Percentiles rank a stretch among this genome's conserved stretches.
Conservation (phyloP, 2,888 invertebrate species). For the Cerceris rybyensis region DNA sequence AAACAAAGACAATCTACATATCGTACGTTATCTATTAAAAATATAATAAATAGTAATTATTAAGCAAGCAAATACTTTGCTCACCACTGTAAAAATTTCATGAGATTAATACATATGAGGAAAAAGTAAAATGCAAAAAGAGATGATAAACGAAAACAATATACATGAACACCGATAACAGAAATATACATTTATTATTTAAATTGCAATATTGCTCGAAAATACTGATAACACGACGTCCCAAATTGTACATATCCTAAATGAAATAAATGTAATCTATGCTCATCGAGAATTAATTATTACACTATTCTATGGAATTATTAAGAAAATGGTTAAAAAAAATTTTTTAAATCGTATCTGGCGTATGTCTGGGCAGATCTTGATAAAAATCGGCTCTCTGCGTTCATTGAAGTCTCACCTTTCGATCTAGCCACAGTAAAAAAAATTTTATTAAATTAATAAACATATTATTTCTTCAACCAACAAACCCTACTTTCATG, state of each 20-base stretch:
- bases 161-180: neutral
- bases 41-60: constrained; percentile 17
- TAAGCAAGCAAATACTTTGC: neutral
- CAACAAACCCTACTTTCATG: neutral
- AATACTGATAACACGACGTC: neutral
- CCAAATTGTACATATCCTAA: constrained; percentile 28
- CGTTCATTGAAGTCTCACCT: no score
- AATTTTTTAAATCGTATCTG: no score
- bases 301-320: neutral
- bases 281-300: neutral
- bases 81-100: no score
- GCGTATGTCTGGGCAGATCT: no score
- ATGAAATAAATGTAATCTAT: constrained; percentile 49
- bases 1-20: constrained; percentile 60
- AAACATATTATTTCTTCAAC: neutral
- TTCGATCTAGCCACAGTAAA: no score
- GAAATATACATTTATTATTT: neutral
- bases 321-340: no score
- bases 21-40: constrained; percentile 17
- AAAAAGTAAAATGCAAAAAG: no score
- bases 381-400: no score
- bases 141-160: no score
- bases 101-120: no score
- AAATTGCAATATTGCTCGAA: neutral
- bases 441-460: no score